A percentile compares a stretch with the other conserved stretches of the same genome.
Evolutionary conservation across 1,140 invertebrate species (phyloP).

Genomic region (Ostrea edulis): DNA sequence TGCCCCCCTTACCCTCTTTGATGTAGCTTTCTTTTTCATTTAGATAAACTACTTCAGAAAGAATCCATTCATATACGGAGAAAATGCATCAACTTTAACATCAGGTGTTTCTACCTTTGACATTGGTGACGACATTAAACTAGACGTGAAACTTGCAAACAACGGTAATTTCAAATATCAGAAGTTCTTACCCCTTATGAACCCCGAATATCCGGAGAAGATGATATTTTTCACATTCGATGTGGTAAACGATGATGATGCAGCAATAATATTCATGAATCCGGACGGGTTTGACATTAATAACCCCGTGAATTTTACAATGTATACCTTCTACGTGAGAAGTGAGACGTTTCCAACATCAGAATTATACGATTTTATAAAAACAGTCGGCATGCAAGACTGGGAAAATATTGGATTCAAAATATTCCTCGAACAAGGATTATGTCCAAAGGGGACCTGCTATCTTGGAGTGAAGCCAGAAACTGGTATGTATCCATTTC

Average conservation of each 20-base stretch:
- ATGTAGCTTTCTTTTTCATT: not conserved
- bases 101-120: constrained; percentile 24
- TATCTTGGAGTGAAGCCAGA: constrained; percentile 25
- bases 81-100: constrained; percentile 16
- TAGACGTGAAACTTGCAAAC: constrained; percentile 7
- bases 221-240: constrained; percentile 44
- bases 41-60: constrained; percentile 7
- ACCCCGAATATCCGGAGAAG: constrained; percentile 28
- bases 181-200: constrained; percentile 6
- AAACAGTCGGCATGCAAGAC: constrained; percentile 35
- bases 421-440: not conserved
- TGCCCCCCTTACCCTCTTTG: no score
- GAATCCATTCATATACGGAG: constrained; percentile 25
- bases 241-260: constrained; percentile 40
- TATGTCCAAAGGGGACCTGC: constrained; percentile 1
- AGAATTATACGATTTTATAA: not conserved
- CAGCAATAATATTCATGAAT: constrained; percentile 19
- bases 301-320: not conserved
- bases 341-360: constrained; percentile 6
- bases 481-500: not conserved
- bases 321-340: constrained; percentile 40
- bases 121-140: constrained; percentile 19
- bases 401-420: constrained; percentile 40
- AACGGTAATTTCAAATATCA: not conserved
- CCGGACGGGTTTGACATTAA: constrained; percentile 39